Evolutionary conservation across 2,797 vertebrate species (phyloP).

Genomic region (Numenius phaeopus): DNA sequence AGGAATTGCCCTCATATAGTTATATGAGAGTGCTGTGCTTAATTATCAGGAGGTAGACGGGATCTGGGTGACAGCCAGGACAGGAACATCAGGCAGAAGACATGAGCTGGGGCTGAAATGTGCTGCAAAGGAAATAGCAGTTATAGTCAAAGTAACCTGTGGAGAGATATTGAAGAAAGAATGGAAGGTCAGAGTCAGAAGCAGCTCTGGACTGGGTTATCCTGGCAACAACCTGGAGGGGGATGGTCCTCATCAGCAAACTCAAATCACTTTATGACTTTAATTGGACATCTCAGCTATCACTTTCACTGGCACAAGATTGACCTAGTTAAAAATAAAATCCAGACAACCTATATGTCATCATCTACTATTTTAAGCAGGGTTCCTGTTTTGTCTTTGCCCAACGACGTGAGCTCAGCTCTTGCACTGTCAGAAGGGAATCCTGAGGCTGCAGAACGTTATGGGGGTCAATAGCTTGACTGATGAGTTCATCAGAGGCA

Average conservation of each 20-base stretch:
- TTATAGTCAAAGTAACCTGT: neutral
- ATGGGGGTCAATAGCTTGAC: neutral
- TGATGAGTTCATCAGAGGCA: neutral
- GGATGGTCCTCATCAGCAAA: neutral
- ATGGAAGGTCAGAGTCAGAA: neutral
- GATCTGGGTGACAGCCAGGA: neutral
- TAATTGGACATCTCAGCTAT: neutral
- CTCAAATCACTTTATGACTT: neutral
- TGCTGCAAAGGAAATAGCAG: neutral
- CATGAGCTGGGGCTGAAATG: neutral
- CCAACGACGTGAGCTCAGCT: neutral
- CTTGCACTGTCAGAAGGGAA: neutral
- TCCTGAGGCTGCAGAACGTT: neutral
- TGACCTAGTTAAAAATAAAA: slow-evolving; percentile 5
- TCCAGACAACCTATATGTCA: neutral
- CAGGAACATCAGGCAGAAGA: neutral
- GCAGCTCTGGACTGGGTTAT: neutral
- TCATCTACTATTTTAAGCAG: neutral
- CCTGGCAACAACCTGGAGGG: neutral
- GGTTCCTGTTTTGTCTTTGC: slow-evolving; percentile 1
- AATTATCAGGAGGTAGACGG: neutral
- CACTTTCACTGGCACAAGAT: neutral
- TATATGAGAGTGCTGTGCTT: neutral
- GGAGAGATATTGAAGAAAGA: neutral
- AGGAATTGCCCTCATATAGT: neutral